Conservation (phyloP, 64 coral and sea anemone species). For the Porites lutea region DNA sequence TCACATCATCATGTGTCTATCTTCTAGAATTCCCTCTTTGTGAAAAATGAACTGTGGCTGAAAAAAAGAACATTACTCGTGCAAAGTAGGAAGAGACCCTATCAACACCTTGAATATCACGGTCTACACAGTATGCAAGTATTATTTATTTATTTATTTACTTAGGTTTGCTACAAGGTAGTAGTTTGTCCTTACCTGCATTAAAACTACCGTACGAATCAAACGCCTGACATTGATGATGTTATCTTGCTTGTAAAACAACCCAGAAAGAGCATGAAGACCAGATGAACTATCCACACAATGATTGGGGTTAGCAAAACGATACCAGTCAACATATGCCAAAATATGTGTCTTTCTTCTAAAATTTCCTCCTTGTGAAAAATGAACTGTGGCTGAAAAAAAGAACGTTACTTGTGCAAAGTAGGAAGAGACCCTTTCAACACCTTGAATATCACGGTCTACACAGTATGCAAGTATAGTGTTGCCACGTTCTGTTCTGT, state of each 20-base stretch:
- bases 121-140: conserved; percentile 27
- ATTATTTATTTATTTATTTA: not conserved
- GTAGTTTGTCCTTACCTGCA: conserved; percentile 14
- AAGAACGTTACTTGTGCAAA: conserved; percentile 16
- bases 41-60: not conserved
- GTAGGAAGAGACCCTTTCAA: not conserved
- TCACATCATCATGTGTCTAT: not conserved
- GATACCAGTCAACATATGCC: conserved; percentile 20
- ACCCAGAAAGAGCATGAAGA: conserved; percentile 10
- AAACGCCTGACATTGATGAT: conserved; percentile 17
- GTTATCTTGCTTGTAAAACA: conserved; percentile 18
- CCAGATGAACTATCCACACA: not conserved
- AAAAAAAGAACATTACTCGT: conserved; percentile 5
- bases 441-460: conserved; percentile 5
- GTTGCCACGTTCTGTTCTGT: conserved; percentile 6
- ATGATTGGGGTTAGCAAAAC: conserved; percentile 30
- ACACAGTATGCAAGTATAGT: conserved; percentile 31
- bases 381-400: conserved; percentile 6
- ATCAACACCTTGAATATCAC: not conserved
- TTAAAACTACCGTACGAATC: conserved; percentile 26
- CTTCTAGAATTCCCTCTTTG: not conserved
- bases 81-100: not conserved
- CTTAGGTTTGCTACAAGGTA: conserved; percentile 7
- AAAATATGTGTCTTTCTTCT: not conserved
- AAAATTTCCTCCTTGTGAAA: not conserved